phyloP scores from a whole-genome alignment of 2,888 invertebrate genomes.

The Heliconius erato region DNA sequence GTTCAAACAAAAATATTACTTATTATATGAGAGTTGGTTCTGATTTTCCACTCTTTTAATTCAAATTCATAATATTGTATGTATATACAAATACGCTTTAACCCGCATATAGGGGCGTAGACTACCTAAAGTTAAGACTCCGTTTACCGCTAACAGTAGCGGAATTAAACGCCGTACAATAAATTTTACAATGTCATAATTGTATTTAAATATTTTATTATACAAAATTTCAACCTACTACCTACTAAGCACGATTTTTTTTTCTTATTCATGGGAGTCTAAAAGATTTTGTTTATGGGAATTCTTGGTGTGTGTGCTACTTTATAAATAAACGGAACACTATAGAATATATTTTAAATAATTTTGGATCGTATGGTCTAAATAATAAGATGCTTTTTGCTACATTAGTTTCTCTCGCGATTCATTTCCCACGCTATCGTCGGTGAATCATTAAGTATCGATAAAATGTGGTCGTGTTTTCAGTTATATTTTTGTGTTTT shows the following conservation, averaged over 20 bases:
- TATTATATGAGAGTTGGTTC: no score
- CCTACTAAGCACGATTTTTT: background rate
- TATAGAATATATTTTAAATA: background rate
- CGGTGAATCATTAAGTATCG: conserved; percentile 48
- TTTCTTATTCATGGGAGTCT: background rate
- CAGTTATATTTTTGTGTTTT: conserved; percentile 29
- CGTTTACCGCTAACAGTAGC: no score
- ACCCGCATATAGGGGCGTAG: no score
- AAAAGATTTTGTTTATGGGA: conserved; percentile 15
- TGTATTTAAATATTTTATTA: no score
- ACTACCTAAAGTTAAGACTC: no score
- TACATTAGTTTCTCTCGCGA: background rate
- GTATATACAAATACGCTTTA: no score
- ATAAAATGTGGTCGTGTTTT: conserved; percentile 27
- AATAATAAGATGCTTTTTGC: background rate
- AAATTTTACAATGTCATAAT: no score
- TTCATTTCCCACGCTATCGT: conserved; percentile 46
- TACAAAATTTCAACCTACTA: no score
- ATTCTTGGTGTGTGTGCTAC: conserved; percentile 17
- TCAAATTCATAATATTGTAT: no score
- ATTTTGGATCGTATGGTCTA: background rate
- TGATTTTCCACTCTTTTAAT: no score
- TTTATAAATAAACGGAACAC: conserved; percentile 19
- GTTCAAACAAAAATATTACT: no score
- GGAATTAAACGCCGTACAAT: no score